Conservation (phyloP, 2,113 vertebrate genomes). For the Kryptolebias marmoratus region DNA sequence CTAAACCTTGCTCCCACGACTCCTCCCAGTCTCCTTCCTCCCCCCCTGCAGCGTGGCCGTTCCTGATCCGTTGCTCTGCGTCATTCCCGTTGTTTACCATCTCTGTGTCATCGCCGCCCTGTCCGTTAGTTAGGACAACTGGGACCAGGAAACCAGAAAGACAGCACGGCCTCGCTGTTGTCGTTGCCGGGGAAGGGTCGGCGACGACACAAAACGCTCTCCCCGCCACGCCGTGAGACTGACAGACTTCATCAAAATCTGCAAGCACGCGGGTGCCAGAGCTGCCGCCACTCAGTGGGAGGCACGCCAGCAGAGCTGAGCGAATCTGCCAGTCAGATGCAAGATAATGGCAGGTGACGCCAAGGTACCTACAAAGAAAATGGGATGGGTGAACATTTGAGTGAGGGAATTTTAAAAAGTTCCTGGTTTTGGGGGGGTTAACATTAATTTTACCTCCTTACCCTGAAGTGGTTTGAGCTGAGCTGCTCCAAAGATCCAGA, state of each 20-base stretch:
- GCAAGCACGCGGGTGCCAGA: constrained; percentile 73
- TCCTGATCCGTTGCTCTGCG: constrained; percentile 45
- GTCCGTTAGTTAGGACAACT: constrained; percentile 21
- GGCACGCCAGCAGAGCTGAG: constrained; percentile 80
- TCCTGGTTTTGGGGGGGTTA: constrained; percentile 5
- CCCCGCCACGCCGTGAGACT: constrained; percentile 76
- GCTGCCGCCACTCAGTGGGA: constrained; percentile 68
- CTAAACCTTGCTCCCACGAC: constrained; percentile 76
- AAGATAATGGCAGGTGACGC: constrained; percentile 84
- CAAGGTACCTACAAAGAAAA: constrained; percentile 72
- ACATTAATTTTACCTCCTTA: constrained; percentile 46
- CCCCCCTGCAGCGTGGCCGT: constrained; percentile 42
- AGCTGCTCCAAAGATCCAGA: constrained; percentile 76
- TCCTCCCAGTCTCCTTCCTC: constrained; percentile 64
- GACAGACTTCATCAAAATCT: constrained; percentile 81
- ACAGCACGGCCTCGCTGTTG: constrained; percentile 63
- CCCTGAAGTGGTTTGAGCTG: constrained; percentile 56
- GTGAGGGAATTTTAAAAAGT: constrained; percentile 3
- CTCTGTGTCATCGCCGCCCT: constrained; percentile 53
- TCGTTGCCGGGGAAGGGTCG: constrained; percentile 59
- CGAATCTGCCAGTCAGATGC: constrained; percentile 82
- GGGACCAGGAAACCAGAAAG: constrained; percentile 77
- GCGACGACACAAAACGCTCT: constrained; percentile 80
- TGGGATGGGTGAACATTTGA: constrained; percentile 15
- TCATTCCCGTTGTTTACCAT: constrained; percentile 29